Conservation (phyloP, 2,888 invertebrate species). For the Agonopterix subpropinquella region DNA sequence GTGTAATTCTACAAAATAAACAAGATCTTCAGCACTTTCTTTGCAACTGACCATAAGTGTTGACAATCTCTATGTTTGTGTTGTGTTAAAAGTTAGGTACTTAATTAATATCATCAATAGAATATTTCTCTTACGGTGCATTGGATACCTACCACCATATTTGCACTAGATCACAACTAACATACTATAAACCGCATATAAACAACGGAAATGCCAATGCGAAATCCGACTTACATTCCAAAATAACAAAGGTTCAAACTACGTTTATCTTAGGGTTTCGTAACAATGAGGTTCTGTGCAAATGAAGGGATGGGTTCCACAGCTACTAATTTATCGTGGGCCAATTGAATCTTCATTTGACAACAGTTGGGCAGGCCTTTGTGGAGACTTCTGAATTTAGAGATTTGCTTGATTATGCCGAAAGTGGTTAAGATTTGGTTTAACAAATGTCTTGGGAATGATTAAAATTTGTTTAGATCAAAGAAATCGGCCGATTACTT, state of each 20-base stretch:
- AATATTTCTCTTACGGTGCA: too few relatives aligned
- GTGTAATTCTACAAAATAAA: too few relatives aligned
- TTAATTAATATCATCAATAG: too few relatives aligned
- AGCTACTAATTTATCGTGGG: conserved; percentile 38
- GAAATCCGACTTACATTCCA: conserved; percentile 28
- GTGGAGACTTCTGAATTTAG: conserved; percentile 27
- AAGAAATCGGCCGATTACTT: too few relatives aligned
- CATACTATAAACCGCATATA: background rate
- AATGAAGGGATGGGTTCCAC: conserved; percentile 42
- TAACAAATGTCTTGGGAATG: too few relatives aligned
- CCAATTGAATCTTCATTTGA: conserved; percentile 73
- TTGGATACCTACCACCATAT: too few relatives aligned
- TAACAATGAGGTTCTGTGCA: conserved; percentile 40
- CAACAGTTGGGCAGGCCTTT: conserved; percentile 61
- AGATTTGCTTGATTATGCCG: conserved; percentile 42
- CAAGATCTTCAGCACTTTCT: too few relatives aligned
- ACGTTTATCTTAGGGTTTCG: conserved; percentile 29
- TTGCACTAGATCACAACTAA: background rate
- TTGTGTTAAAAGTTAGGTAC: too few relatives aligned
- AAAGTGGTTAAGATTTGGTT: too few relatives aligned
- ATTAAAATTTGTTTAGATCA: too few relatives aligned
- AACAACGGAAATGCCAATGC: conserved; percentile 30
- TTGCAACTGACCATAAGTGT: too few relatives aligned
- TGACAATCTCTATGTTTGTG: too few relatives aligned
- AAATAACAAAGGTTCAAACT: conserved; percentile 37